These are phyloP conservation scores for Oreotrochilus melanogaster DNA, from an alignment of 2,113 vertebrate species.

Conservation along the genomic window DNA sequence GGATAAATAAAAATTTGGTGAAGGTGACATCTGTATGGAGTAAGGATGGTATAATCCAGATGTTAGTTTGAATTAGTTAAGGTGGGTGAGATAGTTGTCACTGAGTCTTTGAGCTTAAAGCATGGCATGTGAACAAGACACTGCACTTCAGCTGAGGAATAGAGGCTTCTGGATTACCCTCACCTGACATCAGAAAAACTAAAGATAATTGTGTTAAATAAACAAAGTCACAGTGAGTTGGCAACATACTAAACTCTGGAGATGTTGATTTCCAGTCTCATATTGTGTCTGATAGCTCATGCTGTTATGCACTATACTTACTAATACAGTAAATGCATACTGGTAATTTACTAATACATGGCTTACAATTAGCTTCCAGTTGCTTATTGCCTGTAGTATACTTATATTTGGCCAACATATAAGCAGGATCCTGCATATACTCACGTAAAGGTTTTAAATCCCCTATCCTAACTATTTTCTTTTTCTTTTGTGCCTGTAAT, in stretches of 20 bases:
- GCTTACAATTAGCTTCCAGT: neutral
- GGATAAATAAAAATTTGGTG: neutral
- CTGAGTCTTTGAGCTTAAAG: neutral
- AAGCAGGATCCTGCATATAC: neutral
- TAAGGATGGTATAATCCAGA: neutral
- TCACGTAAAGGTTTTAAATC: neutral
- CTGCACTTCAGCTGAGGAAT: neutral
- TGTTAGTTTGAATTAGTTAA: neutral
- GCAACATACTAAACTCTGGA: neutral
- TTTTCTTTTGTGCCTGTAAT: conserved; percentile 19
- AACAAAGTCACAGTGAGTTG: neutral
- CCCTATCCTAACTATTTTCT: neutral
- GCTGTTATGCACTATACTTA: neutral
- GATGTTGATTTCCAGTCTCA: neutral
- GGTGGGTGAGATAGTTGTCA: neutral
- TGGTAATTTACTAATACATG: neutral
- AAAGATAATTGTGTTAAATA: neutral
- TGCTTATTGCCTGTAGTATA: neutral
- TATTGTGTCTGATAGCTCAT: neutral
- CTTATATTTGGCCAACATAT: neutral
- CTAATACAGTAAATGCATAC: neutral
- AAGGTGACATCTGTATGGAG: neutral
- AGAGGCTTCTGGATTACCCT: neutral
- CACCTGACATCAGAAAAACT: neutral
- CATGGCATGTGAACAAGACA: neutral